Evolutionary conservation across 1,140 invertebrate species (phyloP).

Genomic region (Lineus longissimus): DNA sequence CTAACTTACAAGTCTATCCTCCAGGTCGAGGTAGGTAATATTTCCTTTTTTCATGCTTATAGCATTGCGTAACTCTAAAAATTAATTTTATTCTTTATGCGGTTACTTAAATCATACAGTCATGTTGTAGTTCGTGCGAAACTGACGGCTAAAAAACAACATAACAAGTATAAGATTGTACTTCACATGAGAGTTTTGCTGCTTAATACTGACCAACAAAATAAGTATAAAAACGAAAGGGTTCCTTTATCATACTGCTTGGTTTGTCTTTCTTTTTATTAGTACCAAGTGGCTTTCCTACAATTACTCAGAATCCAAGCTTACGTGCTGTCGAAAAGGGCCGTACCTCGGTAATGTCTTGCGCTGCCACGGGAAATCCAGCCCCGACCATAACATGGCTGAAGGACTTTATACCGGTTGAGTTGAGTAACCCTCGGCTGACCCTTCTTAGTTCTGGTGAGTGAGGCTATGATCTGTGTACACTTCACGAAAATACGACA

Average conservation of each 20-base stretch:
- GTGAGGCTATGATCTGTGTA: conserved; percentile 11
- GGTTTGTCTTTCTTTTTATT: conserved; percentile 20
- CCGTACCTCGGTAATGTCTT: conserved; percentile 83
- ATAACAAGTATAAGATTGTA: not conserved
- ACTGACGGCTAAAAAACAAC: not conserved
- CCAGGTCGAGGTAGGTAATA: not conserved
- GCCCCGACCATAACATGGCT: conserved; percentile 86
- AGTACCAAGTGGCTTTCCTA: conserved; percentile 83
- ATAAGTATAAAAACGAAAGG: too few species aligned
- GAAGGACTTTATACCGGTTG: conserved; percentile 83
- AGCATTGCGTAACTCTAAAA: not conserved
- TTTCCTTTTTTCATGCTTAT: not conserved
- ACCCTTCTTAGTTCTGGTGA: conserved; percentile 71
- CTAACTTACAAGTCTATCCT: not conserved
- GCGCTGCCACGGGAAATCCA: conserved; percentile 80
- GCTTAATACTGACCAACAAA: too few species aligned
- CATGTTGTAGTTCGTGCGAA: not conserved
- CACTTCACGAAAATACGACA: too few species aligned
- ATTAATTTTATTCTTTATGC: too few species aligned
- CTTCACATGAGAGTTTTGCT: not conserved
- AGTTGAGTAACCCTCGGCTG: conserved; percentile 77
- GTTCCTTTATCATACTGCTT: too few species aligned
- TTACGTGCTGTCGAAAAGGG: conserved; percentile 91
- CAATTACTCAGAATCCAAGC: conserved; percentile 78
- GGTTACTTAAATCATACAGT: too few species aligned